A percentile compares a stretch with the other conserved stretches of the same genome.
phyloP scores from a whole-genome alignment of 2,888 invertebrate species.

The Drosophila eohydei region DNA sequence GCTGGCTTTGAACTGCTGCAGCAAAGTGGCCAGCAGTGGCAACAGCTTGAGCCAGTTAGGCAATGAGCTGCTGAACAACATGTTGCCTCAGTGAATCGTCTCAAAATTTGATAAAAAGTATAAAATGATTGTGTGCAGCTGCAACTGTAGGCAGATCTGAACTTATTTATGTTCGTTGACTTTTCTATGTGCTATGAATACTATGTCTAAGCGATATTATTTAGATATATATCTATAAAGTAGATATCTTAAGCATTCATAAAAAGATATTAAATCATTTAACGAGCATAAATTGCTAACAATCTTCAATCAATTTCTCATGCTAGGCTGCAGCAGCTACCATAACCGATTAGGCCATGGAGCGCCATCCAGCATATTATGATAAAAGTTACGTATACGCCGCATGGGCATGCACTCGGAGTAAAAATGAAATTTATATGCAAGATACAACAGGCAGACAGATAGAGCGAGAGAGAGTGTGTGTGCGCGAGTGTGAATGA shows the following conservation, averaged over 20 bases:
- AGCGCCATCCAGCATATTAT: conserved; percentile 27
- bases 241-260: too few species aligned
- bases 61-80: background rate
- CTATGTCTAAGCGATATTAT: background rate
- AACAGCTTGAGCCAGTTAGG: background rate
- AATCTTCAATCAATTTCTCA: background rate
- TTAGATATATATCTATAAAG: too few species aligned
- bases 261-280: background rate
- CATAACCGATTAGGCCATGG: conserved; percentile 1
- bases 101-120: background rate
- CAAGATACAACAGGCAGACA: conserved; percentile 1
- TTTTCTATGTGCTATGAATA: background rate
- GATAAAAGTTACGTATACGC: conserved; percentile 58
- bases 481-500: background rate
- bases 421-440: conserved; percentile 69
- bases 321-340: background rate
- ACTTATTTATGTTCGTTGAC: background rate
- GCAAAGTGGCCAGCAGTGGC: background rate
- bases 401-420: conserved; percentile 46
- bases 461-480: too few species aligned
- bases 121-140: background rate
- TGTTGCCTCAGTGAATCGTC: background rate
- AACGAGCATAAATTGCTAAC: background rate
- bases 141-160: background rate
- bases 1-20: background rate